These are phyloP conservation scores for Polypterus senegalus DNA, from an alignment of 2,113 vertebrate species.

Conservation along the genomic window DNA sequence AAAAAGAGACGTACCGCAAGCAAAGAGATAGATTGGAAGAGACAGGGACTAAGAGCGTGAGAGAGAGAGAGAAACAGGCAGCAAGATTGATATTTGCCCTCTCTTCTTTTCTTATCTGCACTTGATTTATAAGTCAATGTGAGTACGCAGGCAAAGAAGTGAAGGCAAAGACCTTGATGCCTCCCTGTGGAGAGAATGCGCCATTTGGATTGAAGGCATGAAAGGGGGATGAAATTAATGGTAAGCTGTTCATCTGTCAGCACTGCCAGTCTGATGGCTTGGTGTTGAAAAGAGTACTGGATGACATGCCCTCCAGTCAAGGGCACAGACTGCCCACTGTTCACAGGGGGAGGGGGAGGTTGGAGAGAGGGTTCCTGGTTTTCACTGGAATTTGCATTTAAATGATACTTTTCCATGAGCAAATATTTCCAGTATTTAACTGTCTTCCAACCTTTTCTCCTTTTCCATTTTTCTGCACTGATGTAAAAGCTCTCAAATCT, in stretches of 20 bases:
- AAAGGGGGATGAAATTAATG: conserved; percentile 62
- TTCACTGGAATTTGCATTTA: not conserved
- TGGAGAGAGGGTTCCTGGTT: not conserved
- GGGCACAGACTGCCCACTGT: conserved; percentile 56
- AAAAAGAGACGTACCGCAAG: not conserved
- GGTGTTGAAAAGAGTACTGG: conserved; percentile 45
- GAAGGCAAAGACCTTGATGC: conserved; percentile 62
- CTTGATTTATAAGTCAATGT: conserved; percentile 64
- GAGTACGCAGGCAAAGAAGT: conserved; percentile 53
- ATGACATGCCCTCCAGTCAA: conserved; percentile 69
- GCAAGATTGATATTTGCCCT: conserved; percentile 53
- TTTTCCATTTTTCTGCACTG: too few species aligned
- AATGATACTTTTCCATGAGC: not conserved
- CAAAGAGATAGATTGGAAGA: conserved; percentile 6
- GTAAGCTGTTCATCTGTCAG: conserved; percentile 74
- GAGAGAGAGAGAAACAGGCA: conserved; percentile 23
- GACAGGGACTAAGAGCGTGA: not conserved
- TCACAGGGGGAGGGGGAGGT: conserved; percentile 20
- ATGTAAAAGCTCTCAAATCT: too few species aligned
- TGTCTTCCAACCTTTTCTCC: too few species aligned
- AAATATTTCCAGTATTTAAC: not conserved
- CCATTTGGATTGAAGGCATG: conserved; percentile 64
- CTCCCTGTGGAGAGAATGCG: conserved; percentile 60
- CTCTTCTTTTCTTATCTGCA: conserved; percentile 52
- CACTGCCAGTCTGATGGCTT: conserved; percentile 61